Percentiles rank a stretch among this genome's conserved stretches.
Conservation (phyloP, 2,113 vertebrate species). For the Zootoca vivipara region DNA sequence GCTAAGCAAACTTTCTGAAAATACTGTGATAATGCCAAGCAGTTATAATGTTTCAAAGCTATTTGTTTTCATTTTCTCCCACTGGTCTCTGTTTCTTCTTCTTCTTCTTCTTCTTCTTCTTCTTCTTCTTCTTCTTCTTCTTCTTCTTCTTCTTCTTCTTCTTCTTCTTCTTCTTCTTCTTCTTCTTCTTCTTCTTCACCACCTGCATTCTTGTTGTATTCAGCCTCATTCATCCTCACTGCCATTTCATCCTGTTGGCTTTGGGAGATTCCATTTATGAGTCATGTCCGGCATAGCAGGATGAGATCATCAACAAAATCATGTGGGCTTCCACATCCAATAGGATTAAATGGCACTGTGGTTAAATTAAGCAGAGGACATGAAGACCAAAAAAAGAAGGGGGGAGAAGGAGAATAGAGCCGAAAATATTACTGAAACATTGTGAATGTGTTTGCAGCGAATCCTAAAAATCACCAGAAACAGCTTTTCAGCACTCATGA, state of each 20-base stretch:
- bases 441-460: not conserved
- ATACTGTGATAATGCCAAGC: not conserved
- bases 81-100: not conserved
- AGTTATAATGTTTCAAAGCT: not conserved
- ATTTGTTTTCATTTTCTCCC: not conserved
- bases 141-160: too few species aligned
- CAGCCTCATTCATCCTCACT: not conserved
- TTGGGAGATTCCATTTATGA: not conserved
- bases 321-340: not conserved
- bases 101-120: not conserved
- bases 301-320: not conserved
- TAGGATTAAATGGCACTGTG: not conserved
- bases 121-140: too few species aligned
- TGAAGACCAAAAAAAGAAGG: not conserved
- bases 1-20: not conserved
- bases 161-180: too few species aligned
- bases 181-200: too few species aligned
- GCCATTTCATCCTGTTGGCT: not conserved
- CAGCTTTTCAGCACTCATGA: not conserved
- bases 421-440: not conserved
- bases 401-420: not conserved
- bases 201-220: not conserved
- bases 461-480: not conserved
- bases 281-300: not conserved
- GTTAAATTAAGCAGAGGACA: not conserved